Evolutionary conservation across 2,113 vertebrate genomes (phyloP), one percentile per base, ranked within the genome.

Genomic region (Scopus umbretta): DNA sequence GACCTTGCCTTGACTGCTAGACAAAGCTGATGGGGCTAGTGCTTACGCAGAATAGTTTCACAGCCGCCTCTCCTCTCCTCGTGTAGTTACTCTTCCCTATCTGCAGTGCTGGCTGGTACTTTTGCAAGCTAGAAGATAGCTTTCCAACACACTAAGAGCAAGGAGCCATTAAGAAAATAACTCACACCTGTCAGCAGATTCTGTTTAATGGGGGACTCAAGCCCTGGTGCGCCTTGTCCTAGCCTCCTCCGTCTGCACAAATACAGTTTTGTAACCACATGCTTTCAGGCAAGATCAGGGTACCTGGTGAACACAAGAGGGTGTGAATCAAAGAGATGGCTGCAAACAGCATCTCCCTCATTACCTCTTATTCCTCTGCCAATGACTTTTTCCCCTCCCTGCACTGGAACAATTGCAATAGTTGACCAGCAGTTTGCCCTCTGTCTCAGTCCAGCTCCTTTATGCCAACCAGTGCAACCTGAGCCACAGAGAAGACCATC

Each of bases 81-180:
- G 0, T 42, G 40, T 36, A 49, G 58, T 71, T 40, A 6, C 59
- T 81, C 86, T 74, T 93, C 62, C 68, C 85, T 88, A 89, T 36
- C 82, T 88, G 43, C 89, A 84, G 91, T 49, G 58, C 92, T 90
- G 92, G 85, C 74, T 79, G 73, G 13, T 49, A 59, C 86, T 94
- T 62, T 78, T 63, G 61, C 52, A 91, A 74, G 62, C 56, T 78
- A 29, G 59, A 68, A 93, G 65, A 89, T 26, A 72, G 82, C 84
- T 95, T 93, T 78, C 75, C 92, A 94, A 32, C 3, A 16, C 89
- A 82, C 5, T 45, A 86, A 74, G 72, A 96, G 87, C 91, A 90
- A 96, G 80, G 55, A 92, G 89, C 92, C 86, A 92, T 92, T 86
- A 92, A 80, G 89, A 96, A 93, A 94, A 84, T 91, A 92, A 94